A percentile compares a stretch with the other conserved stretches of the same genome.
phyloP scores from a whole-genome alignment of 2,797 vertebrate genomes.

The Rhinichthys osculus region DNA sequence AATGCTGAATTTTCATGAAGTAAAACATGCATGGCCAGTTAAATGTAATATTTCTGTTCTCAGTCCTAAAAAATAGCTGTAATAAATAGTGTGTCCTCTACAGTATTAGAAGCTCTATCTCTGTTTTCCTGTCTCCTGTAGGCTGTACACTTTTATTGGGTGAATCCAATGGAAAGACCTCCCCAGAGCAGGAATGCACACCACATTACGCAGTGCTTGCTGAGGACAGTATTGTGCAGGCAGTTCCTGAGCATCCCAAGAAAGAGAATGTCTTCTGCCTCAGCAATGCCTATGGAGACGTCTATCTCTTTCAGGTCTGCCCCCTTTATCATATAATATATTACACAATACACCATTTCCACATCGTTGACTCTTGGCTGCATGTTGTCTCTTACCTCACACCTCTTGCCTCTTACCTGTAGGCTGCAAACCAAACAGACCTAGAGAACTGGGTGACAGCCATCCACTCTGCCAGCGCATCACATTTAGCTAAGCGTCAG shows the following conservation, averaged over 20 bases:
- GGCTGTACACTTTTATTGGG: constrained; percentile 91
- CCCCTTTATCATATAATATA: not conserved
- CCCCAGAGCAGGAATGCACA: constrained; percentile 77
- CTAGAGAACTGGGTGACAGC: constrained; percentile 96
- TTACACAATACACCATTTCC: not conserved
- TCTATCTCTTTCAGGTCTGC: constrained; percentile 91
- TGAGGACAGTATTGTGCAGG: constrained; percentile 91
- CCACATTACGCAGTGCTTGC: constrained; percentile 85
- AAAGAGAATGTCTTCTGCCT: constrained; percentile 95
- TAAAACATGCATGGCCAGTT: not conserved
- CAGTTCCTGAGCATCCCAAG: constrained; percentile 91
- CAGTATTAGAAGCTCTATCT: not conserved
- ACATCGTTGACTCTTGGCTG: not conserved
- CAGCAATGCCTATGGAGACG: constrained; percentile 91
- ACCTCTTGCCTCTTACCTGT: constrained; percentile 9
- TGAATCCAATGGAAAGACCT: constrained; percentile 84
- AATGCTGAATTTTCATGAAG: not conserved
- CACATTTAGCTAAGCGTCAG: constrained; percentile 86
- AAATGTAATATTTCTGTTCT: not conserved
- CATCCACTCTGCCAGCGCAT: constrained; percentile 91
- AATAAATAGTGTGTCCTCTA: not conserved
- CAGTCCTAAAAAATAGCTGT: not conserved
- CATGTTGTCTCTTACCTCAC: not conserved
- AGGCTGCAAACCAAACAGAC: constrained; percentile 92
- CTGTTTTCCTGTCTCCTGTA: constrained; percentile 59